phyloP scores from a whole-genome alignment of 2,113 vertebrate species.

The Salvator merianae region DNA sequence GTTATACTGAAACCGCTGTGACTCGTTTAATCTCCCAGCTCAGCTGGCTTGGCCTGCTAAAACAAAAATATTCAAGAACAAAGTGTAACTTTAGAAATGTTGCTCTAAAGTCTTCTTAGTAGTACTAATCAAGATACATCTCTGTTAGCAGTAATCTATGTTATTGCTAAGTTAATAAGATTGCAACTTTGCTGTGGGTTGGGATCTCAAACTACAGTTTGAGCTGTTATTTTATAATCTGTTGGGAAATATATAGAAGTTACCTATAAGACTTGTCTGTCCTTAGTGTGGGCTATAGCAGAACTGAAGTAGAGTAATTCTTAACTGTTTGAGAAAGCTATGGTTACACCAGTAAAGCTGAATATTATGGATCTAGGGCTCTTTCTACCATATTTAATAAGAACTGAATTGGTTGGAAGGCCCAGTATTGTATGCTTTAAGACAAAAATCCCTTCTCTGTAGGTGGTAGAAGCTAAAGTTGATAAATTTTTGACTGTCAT shows the following conservation, averaged over 20 bases:
- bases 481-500: not conserved
- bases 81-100: not conserved
- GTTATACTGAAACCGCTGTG: not conserved
- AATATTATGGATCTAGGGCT: not conserved
- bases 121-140: not conserved
- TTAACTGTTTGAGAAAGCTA: not conserved
- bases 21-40: not conserved
- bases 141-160: not conserved
- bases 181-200: not conserved
- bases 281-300: not conserved
- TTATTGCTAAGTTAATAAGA: not conserved
- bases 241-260: not conserved
- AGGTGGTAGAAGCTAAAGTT: not conserved
- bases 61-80: not conserved
- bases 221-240: too few relatives aligned
- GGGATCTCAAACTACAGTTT: not conserved
- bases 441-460: not conserved
- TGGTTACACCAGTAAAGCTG: not conserved
- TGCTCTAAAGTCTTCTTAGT: not conserved
- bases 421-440: too few relatives aligned
- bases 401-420: not conserved
- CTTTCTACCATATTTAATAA: not conserved
- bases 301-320: not conserved
- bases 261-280: not conserved
- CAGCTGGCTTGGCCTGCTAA: not conserved